Percentiles rank a stretch among this genome's conserved stretches.
Evolutionary conservation across 2,797 vertebrate species (phyloP).

Genomic region (Molossus molossus): DNA sequence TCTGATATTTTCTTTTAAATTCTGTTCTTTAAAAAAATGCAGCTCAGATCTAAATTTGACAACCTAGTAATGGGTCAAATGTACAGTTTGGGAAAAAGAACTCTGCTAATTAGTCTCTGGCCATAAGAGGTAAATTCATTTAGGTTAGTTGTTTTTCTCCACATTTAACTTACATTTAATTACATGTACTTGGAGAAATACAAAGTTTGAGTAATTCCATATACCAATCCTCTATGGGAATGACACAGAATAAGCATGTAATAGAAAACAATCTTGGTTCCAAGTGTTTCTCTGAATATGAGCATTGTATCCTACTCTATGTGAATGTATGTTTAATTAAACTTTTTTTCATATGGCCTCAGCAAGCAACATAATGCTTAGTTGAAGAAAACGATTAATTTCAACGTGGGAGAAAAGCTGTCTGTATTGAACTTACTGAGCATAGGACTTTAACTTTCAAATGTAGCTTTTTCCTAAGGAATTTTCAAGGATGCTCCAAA

Average conservation of each 20-base stretch:
- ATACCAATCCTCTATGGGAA: background rate
- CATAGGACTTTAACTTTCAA: constrained; percentile 28
- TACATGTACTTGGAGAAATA: constrained; percentile 2
- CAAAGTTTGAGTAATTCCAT: constrained; percentile 30
- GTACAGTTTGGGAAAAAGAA: constrained; percentile 18
- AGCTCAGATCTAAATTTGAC: constrained; percentile 36
- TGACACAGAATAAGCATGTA: background rate
- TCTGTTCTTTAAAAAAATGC: constrained; percentile 11
- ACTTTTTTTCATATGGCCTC: background rate
- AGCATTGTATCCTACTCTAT: background rate
- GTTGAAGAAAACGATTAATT: constrained; percentile 55
- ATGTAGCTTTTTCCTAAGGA: constrained; percentile 31
- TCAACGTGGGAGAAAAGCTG: background rate
- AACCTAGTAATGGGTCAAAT: background rate
- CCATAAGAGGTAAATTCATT: constrained; percentile 22
- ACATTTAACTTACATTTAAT: background rate
- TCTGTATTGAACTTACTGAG: background rate
- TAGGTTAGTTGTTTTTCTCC: background rate
- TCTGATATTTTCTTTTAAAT: constrained; percentile 57
- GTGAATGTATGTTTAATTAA: background rate
- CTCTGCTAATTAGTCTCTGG: background rate
- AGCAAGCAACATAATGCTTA: background rate
- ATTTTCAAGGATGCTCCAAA: constrained; percentile 15
- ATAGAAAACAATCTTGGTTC: background rate
- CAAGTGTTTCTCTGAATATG: constrained; percentile 19